Evolutionary conservation across 2,888 invertebrate genomes (phyloP), one percentile per base, ranked within the genome.

Genomic region (Drosophila acutilabella): DNA sequence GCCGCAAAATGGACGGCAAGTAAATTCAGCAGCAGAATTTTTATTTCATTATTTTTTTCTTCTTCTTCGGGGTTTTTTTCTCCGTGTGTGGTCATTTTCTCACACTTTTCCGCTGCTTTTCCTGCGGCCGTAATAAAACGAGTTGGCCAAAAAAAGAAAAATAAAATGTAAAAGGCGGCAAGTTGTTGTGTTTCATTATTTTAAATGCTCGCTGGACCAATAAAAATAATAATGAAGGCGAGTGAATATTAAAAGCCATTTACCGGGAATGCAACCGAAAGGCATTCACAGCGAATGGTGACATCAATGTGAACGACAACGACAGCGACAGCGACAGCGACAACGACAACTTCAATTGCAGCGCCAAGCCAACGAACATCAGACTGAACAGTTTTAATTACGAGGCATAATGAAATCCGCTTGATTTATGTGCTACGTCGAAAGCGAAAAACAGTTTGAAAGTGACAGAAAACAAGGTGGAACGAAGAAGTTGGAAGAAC

Each of bases 321-420:
- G 33, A 30, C n/a, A 44, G 8, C 47, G 14, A 13, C 44, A 47
- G 20, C 26, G 4, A 1, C 33, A 36, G 11, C 11, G 33, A 30
- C n/a, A 44, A n/a, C 47, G 16, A 13, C 44, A 48, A 30, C 13
- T 38, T 8, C 45, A 57, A 57, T 36, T 57, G 45, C 53, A 52
- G 41, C 18, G 53, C 50, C 51, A 36, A 13, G 36, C 13, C 36
- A 36, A 36, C 13, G 13, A 52, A 33, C 51, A 48, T 48, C 57
- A 57, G 58, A 14, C 33, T 42, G 51, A 57, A 42, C 66, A 62
- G 72, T 75, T 80, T 80, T 81, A 81, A 80, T 81, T 80, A 71
- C 70, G 53, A 50, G 70, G 64, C 70, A 70, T 81, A 81, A 80
- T 81, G 72, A 78, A 80, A 80, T 72, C 61, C 50, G 50, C 45